phyloP scores from a whole-genome alignment of 2,888 invertebrate genomes.

The Balanococcus diminutus region DNA sequence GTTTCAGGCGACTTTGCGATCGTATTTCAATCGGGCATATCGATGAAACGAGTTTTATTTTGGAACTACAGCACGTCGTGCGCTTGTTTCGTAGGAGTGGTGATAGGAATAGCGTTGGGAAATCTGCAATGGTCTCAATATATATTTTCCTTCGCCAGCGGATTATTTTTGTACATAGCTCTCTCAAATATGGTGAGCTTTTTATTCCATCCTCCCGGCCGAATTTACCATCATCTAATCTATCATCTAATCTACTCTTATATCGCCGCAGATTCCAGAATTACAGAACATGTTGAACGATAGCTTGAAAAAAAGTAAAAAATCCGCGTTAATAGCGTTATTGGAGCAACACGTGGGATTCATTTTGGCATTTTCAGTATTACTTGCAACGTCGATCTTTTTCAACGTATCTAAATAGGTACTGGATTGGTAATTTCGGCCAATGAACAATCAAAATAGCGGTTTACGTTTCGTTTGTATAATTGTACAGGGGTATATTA shows the following conservation, averaged over 20 bases:
- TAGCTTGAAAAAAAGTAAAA: conserved; percentile 61
- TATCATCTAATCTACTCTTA: not conserved
- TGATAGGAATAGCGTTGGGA: conserved; percentile 75
- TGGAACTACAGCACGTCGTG: conserved; percentile 78
- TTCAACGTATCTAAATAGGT: conserved; percentile 2
- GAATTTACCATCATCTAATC: not conserved
- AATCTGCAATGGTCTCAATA: conserved; percentile 74
- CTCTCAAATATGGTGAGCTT: conserved; percentile 73
- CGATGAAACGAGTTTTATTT: conserved; percentile 72
- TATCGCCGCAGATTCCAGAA: conserved; percentile 62
- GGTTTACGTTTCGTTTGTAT: too few species aligned
- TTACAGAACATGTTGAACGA: conserved; percentile 63
- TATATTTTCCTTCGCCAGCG: conserved; percentile 80
- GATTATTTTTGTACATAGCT: conserved; percentile 81
- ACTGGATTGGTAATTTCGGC: too few species aligned
- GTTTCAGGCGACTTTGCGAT: conserved; percentile 75
- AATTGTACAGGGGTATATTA: too few species aligned
- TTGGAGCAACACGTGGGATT: conserved; percentile 63
- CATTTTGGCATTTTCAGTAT: conserved; percentile 31
- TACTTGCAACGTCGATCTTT: not conserved
- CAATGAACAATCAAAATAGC: not conserved
- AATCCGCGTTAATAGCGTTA: conserved; percentile 61
- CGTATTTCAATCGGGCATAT: conserved; percentile 77
- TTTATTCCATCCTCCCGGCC: too few species aligned
- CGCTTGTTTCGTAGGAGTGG: conserved; percentile 77